phyloP scores from a whole-genome alignment of 2,888 invertebrate species.

The Neelides folsomi region DNA sequence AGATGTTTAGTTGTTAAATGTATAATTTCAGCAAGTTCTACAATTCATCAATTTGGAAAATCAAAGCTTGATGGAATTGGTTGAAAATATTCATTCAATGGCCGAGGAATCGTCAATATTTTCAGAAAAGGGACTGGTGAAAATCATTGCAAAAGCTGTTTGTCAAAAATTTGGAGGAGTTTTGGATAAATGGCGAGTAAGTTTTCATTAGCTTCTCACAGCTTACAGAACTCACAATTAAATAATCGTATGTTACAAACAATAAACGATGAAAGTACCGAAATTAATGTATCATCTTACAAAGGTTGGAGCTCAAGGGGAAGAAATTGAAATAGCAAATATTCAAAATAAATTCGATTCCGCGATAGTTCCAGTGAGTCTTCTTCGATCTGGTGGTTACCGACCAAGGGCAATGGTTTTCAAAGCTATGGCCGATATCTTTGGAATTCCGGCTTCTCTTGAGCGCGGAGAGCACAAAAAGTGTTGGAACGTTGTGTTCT shows the following conservation, averaged over 20 bases:
- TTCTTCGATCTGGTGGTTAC: slow-evolving; percentile 21
- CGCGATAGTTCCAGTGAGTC: slow-evolving; percentile 21
- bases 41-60: too few species aligned
- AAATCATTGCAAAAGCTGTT: slow-evolving; percentile 17
- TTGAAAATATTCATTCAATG: too few species aligned
- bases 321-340: slow-evolving; percentile 25
- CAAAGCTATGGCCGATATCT: slow-evolving; percentile 51
- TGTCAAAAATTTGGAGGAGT: slow-evolving; percentile 22
- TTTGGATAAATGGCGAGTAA: slow-evolving; percentile 26
- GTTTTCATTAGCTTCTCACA: too few species aligned
- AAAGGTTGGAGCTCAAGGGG: slow-evolving; percentile 14
- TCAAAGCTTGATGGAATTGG: too few species aligned
- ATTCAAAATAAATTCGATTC: slow-evolving; percentile 22
- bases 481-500: slow-evolving; percentile 54
- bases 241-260: too few species aligned
- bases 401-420: slow-evolving; percentile 47
- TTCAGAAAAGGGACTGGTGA: slow-evolving; percentile 22
- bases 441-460: slow-evolving; percentile 49
- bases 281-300: too few species aligned
- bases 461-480: slow-evolving; percentile 45
- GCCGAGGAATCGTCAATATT: too few species aligned
- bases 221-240: too few species aligned
- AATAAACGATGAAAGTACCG: too few species aligned
- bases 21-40: too few species aligned
- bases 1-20: too few species aligned